Conservation (phyloP, 1,140 invertebrate species). For the Platyscapa corneri region DNA sequence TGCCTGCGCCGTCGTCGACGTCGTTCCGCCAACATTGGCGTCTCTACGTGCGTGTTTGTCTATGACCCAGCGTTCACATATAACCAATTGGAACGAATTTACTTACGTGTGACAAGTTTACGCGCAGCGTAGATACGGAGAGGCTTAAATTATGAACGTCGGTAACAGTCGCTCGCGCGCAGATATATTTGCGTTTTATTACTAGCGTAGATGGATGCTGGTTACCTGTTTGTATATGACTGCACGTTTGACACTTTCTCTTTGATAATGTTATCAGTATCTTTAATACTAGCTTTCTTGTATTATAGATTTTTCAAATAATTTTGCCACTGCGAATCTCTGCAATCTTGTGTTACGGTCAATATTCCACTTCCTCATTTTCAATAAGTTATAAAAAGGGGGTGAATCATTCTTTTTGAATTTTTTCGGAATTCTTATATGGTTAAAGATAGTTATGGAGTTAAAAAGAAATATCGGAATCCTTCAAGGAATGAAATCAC, state of each 20-base stretch:
- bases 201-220: not conserved
- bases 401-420: too few relatives aligned
- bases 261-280: not conserved
- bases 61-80: not conserved
- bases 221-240: not conserved
- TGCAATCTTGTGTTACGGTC: too few relatives aligned
- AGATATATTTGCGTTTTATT: not conserved
- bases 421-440: too few relatives aligned
- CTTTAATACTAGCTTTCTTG: not conserved
- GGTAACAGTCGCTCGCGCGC: not conserved
- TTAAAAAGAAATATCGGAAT: too few relatives aligned
- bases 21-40: not conserved
- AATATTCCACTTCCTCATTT: too few relatives aligned
- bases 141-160: constrained; percentile 1
- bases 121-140: not conserved
- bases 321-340: too few relatives aligned
- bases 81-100: not conserved
- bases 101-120: not conserved
- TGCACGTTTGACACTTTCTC: not conserved
- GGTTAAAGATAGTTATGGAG: too few relatives aligned
- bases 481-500: too few relatives aligned
- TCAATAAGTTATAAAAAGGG: too few relatives aligned
- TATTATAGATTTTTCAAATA: not conserved
- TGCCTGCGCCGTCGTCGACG: too few relatives aligned
- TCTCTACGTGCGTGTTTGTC: not conserved